phyloP scores from a whole-genome alignment of 2,113 vertebrate genomes.

The Oreotrochilus melanogaster region DNA sequence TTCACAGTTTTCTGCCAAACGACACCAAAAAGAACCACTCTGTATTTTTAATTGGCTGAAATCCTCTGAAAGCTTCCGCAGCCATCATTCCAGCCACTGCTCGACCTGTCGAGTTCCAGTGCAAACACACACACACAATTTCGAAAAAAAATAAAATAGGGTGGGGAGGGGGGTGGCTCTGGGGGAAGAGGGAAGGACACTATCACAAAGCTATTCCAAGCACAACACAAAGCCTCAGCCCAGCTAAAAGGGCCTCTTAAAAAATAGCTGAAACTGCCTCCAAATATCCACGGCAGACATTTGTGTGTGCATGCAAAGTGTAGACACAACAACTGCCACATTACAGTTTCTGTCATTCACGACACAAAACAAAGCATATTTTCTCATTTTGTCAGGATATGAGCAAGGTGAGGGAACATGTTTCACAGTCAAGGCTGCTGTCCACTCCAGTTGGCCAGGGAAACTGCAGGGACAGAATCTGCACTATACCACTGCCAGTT shows the following conservation, averaged over 20 bases:
- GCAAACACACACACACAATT: not conserved
- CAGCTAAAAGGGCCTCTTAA: not conserved
- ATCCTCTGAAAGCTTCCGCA: conserved; percentile 56
- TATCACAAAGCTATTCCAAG: not conserved
- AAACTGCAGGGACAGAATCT: conserved; percentile 28
- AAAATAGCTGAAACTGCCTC: conserved; percentile 5
- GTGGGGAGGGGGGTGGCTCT: not conserved
- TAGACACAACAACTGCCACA: not conserved
- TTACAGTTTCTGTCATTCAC: not conserved
- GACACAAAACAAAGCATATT: not conserved
- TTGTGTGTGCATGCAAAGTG: not conserved
- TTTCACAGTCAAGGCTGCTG: not conserved
- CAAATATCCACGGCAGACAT: not conserved
- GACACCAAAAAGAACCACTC: conserved; percentile 74
- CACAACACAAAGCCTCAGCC: conserved; percentile 14
- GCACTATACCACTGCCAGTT: not conserved
- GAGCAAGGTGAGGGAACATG: not conserved
- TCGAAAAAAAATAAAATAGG: not conserved
- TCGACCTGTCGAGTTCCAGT: not conserved
- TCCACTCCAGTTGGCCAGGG: not conserved
- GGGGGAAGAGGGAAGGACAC: not conserved
- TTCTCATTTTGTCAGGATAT: not conserved
- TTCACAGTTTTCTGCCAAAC: conserved; percentile 74
- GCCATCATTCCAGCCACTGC: conserved; percentile 23
- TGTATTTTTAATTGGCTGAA: conserved; percentile 78